A percentile compares a stretch with the other conserved stretches of the same genome.
Conservation (phyloP, 2,113 vertebrate species). For the Syrmaticus mikado region DNA sequence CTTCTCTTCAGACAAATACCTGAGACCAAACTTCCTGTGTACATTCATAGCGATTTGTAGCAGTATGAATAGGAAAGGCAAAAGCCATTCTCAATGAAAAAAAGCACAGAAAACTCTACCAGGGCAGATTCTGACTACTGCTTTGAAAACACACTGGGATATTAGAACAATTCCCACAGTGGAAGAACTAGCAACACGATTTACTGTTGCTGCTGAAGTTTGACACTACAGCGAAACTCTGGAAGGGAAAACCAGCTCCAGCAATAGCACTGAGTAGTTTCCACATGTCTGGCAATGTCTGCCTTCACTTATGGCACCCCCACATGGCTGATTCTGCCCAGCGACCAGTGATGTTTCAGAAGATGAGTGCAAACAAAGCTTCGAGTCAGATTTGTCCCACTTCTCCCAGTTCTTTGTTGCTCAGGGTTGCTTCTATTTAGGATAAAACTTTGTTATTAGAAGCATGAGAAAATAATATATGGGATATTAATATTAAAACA, state of each 20-base stretch:
- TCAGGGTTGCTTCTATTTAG: neutral
- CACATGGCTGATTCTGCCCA: neutral
- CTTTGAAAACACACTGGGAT: neutral
- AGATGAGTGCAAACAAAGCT: neutral
- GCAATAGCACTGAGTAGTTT: neutral
- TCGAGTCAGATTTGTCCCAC: neutral
- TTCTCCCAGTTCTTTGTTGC: neutral
- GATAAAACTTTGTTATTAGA: neutral
- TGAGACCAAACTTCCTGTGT: neutral
- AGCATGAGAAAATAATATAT: neutral
- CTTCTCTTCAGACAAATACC: neutral
- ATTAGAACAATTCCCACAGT: neutral
- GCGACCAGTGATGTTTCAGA: no score
- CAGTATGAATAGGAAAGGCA: neutral
- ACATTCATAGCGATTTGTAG: no score
- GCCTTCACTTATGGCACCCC: neutral
- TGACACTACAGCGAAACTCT: neutral
- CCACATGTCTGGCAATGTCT: neutral
- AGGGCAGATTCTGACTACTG: neutral
- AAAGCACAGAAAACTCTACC: neutral
- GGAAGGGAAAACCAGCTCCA: neutral
- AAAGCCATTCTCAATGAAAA: neutral
- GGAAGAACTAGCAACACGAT: conserved; percentile 7
- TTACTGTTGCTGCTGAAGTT: neutral
- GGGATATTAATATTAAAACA: conserved; percentile 10